Evolutionary conservation across 2,888 invertebrate genomes (phyloP), one percentile per base, ranked within the genome.

Genomic region (Pristionchus exspectatus): DNA sequence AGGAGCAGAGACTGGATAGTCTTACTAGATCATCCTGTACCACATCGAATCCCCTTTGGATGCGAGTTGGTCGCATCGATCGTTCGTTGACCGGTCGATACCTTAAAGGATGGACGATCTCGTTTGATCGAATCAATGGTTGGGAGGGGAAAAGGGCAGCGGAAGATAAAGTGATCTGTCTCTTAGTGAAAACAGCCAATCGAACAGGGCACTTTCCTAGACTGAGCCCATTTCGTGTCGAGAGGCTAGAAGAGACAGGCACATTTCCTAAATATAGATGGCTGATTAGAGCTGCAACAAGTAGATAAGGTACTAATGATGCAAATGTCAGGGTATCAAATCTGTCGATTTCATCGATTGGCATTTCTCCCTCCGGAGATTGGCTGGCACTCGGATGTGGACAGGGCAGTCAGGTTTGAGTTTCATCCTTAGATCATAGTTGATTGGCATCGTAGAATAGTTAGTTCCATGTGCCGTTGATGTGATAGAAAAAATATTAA

Each of bases 361-460:
- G 97, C 0, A 96, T 99, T 92, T 99, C 98, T 94, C 95, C 96
- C 10, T 97, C 97, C 0, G 99, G 98, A 0, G 98, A 99, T 95
- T 99, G 99, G 99, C 97, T 99, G 92, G 98, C 98, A 0, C 90
- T 93, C 30, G 93, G 92, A 0, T 98, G 98, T 93, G 96, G 97
- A 0, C 95, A 91, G 59, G 94, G 95, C 27, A 50, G 90, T 91
- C 69, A 85, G 74, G 74, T 69, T 69, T 7, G 69, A 18, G 10
- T 72, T 33, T 30, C 27, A 56, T n/a, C 7, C 5, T 24, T 59
- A n/a, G 12, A 9, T 66, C 27, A 27, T 30, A 86, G 50, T 38
- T 16, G 87, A 50, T 0, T 50, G 63, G 66, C 38, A 24, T 24
- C 10, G 7, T 44, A 44, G 44, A 44, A 9, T 5, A 44, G 44